A percentile compares a stretch with the other conserved stretches of the same genome.
phyloP scores from a whole-genome alignment of 30 jellyfish, hydroid and myxozoan genomes.

The Catostylus mosaicus region DNA sequence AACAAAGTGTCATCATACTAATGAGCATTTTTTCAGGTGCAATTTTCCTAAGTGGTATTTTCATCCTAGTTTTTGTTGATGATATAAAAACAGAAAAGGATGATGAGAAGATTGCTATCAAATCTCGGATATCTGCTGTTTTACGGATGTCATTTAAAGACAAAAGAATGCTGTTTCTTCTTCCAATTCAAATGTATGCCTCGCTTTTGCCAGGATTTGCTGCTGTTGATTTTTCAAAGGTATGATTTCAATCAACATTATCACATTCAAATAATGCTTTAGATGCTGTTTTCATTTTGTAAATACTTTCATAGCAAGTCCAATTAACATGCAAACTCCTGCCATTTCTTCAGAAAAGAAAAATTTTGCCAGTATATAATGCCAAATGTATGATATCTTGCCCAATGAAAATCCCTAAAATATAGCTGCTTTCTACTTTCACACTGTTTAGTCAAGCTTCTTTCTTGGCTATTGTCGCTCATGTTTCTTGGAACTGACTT shows the following conservation, averaged over 20 bases:
- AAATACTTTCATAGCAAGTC: not conserved
- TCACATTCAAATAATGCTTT: too few relatives aligned
- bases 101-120: constrained; percentile 2
- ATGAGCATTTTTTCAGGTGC: constrained; percentile 44
- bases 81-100: constrained; percentile 7
- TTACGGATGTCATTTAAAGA: constrained; percentile 25
- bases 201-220: constrained; percentile 47
- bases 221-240: constrained; percentile 49
- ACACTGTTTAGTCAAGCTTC: too few relatives aligned
- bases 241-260: not conserved
- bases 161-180: constrained; percentile 40
- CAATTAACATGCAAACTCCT: not conserved
- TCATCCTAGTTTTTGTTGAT: constrained; percentile 28
- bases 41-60: constrained; percentile 20
- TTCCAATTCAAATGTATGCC: constrained; percentile 11
- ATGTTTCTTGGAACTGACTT: too few relatives aligned
- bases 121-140: constrained; percentile 25
- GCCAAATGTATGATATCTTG: too few relatives aligned
- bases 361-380: not conserved
- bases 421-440: too few relatives aligned
- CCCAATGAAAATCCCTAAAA: too few relatives aligned
- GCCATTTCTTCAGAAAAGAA: not conserved
- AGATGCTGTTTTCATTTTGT: not conserved
- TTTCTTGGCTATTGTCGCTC: too few relatives aligned
- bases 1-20: constrained; percentile 38